Evolutionary conservation across 1,140 invertebrate species (phyloP).

Genomic region (Diachasma alloeum): DNA sequence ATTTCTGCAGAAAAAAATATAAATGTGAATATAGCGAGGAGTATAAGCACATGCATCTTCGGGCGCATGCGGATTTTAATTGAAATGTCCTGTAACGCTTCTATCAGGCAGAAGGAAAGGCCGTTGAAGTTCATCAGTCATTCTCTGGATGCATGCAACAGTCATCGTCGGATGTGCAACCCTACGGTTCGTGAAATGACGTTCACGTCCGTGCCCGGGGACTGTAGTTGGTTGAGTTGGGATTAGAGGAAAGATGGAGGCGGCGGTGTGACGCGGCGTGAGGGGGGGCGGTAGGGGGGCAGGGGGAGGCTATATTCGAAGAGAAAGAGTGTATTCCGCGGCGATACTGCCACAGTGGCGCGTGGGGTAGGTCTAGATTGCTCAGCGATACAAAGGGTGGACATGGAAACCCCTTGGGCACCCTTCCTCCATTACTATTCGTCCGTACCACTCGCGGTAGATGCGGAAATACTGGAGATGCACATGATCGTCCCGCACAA

Average conservation of each 20-base stretch:
- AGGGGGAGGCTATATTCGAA: not conserved
- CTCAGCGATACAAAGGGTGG: slow-evolving; percentile 41
- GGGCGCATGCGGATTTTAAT: slow-evolving; percentile 27
- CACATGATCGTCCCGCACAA: slow-evolving; percentile 1
- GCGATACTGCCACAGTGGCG: not conserved
- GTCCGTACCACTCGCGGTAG: not conserved
- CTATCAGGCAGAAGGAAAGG: slow-evolving; percentile 35
- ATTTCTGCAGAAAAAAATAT: slow-evolving; percentile 1
- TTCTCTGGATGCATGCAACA: slow-evolving; percentile 27
- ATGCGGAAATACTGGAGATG: slow-evolving; percentile 25
- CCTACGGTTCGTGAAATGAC: slow-evolving; percentile 33
- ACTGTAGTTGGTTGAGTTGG: not conserved
- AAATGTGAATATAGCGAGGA: slow-evolving; percentile 16
- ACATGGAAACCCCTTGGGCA: slow-evolving; percentile 36
- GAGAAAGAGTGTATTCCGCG: not conserved
- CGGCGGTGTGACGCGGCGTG: no score
- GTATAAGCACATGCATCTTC: slow-evolving; percentile 20
- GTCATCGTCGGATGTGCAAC: slow-evolving; percentile 35
- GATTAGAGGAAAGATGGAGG: not conserved
- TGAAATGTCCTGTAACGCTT: slow-evolving; percentile 29
- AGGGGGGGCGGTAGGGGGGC: not conserved
- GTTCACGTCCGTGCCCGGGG: slow-evolving; percentile 22
- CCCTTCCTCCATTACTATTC: slow-evolving; percentile 34
- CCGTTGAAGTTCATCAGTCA: slow-evolving; percentile 42
- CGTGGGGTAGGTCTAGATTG: slow-evolving; percentile 43